Percentiles rank a stretch among this genome's conserved stretches.
Conservation (phyloP, 2,888 invertebrate species). For the Meghimatium bilineatum region DNA sequence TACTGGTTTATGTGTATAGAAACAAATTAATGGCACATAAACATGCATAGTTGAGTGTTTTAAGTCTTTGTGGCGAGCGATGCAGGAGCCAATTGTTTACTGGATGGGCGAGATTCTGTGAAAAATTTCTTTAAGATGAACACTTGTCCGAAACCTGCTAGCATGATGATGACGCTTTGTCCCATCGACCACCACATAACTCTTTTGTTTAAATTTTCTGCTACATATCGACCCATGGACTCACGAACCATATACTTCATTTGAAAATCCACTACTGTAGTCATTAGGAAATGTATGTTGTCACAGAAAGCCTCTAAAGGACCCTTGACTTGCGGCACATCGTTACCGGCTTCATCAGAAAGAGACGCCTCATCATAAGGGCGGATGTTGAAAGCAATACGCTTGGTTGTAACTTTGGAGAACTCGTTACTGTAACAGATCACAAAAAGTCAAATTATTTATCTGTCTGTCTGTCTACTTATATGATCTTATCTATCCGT, state of each 20-base stretch:
- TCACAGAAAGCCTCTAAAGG: conserved; percentile 63
- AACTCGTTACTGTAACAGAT: conserved; percentile 70
- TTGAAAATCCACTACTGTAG: conserved; percentile 59
- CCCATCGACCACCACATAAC: conserved; percentile 71
- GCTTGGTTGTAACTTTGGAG: conserved; percentile 71
- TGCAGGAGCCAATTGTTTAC: conserved; percentile 13
- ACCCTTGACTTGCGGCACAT: conserved; percentile 59
- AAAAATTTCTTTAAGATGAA: conserved; percentile 73
- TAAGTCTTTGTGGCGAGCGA: background rate
- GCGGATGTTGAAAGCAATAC: conserved; percentile 67
- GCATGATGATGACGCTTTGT: conserved; percentile 66
- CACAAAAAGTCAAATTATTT: background rate
- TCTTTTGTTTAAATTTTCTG: conserved; percentile 65
- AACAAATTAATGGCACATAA: no score
- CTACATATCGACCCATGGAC: conserved; percentile 70
- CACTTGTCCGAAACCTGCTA: conserved; percentile 73
- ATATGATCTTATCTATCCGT: background rate
- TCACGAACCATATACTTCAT: conserved; percentile 70
- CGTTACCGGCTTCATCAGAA: conserved; percentile 64
- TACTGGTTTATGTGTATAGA: no score
- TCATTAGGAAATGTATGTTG: conserved; percentile 63
- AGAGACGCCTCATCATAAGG: conserved; percentile 63
- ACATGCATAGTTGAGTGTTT: background rate
- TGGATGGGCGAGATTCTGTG: conserved; percentile 54
- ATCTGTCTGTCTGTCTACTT: no score